A percentile compares a stretch with the other conserved stretches of the same genome.
Evolutionary conservation across 2,113 vertebrate genomes (phyloP).

Genomic region (Meles meles): DNA sequence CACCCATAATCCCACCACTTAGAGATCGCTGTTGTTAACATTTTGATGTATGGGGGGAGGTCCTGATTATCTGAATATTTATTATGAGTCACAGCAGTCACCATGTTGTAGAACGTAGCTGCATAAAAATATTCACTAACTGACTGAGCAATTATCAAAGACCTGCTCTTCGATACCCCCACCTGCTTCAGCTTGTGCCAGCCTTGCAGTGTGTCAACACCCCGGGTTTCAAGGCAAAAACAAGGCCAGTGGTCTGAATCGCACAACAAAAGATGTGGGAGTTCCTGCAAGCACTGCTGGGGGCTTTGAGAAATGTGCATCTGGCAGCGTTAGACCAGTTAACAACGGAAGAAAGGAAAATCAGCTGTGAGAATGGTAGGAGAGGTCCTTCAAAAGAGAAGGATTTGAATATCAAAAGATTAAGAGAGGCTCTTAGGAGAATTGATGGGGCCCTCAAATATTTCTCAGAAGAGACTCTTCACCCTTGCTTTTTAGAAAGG

Average conservation of each 20-base stretch:
- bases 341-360: neutral
- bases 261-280: neutral
- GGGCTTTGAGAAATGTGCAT: neutral
- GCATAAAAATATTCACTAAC: neutral
- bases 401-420: neutral
- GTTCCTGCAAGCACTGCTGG: neutral
- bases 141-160: slow-evolving; percentile 8
- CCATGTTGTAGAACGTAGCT: neutral
- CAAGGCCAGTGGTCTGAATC: neutral
- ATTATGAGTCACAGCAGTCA: slow-evolving; percentile 32
- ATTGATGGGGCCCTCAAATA: neutral
- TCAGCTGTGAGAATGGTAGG: neutral
- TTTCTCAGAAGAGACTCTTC: slow-evolving; percentile 30
- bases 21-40: neutral
- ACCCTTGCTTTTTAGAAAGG: neutral
- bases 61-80: slow-evolving; percentile 43
- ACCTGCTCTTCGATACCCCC: neutral
- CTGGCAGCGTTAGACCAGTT: neutral
- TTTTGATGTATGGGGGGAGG: slow-evolving; percentile 5
- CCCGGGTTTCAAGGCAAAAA: neutral
- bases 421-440: neutral
- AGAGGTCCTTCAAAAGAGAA: neutral
- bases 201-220: neutral
- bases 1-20: neutral
- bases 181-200: neutral